These are phyloP conservation scores for Grus americana DNA, from an alignment of 2,113 vertebrate genomes.

Conservation along the genomic window DNA sequence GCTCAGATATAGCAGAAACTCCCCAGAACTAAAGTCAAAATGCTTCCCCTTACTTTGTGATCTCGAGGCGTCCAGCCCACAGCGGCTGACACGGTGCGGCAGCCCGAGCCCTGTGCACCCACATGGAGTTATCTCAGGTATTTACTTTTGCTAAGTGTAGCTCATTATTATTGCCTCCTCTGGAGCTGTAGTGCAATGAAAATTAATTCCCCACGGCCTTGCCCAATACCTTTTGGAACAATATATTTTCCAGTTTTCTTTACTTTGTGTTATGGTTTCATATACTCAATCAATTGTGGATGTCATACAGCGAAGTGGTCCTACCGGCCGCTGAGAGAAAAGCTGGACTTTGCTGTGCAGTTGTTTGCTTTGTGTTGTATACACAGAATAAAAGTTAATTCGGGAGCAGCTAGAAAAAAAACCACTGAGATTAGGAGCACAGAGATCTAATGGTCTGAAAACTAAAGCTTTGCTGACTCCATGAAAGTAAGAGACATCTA, in stretches of 20 bases:
- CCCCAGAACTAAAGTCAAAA: background rate
- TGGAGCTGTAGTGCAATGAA: background rate
- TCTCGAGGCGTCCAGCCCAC: background rate
- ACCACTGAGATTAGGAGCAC: background rate
- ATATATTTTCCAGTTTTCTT: background rate
- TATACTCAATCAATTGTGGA: background rate
- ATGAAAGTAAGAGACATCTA: background rate
- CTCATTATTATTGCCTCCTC: constrained; percentile 14
- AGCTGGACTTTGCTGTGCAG: background rate
- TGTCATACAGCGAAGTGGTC: background rate
- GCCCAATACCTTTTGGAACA: constrained; percentile 18
- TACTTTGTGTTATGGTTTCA: constrained; percentile 21
- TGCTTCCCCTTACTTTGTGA: fast-evolving
- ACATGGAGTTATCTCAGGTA: background rate
- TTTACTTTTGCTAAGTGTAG: constrained; percentile 33
- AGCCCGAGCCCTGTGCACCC: background rate
- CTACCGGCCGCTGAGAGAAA: background rate
- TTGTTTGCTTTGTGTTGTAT: constrained; percentile 57
- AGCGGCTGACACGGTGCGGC: fast-evolving
- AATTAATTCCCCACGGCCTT: constrained; percentile 2
- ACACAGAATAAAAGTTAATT: constrained; percentile 41
- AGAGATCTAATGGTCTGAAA: background rate
- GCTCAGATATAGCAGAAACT: background rate
- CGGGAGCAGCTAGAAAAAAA: background rate
- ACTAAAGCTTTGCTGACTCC: background rate